A percentile compares a stretch with the other conserved stretches of the same genome.
Conservation (phyloP, 2,888 invertebrate species). For the Drosophila phalerata region DNA sequence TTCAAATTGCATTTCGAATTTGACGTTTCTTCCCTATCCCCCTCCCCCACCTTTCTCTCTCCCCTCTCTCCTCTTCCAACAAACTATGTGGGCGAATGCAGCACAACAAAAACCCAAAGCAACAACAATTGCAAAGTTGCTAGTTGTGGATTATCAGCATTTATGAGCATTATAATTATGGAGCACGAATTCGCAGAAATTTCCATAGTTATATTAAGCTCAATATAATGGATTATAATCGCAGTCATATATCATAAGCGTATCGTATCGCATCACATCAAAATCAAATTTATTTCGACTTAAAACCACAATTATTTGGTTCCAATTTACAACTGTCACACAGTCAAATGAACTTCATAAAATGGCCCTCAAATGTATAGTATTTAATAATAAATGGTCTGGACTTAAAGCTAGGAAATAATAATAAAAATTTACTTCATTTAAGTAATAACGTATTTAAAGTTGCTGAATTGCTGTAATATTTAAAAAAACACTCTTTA, state of each 20-base stretch:
- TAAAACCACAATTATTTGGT: conserved; percentile 14
- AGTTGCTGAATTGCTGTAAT: not conserved
- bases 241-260: conserved; percentile 14
- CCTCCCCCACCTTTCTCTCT: not conserved
- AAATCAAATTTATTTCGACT: conserved; percentile 13
- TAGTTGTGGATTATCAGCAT: not conserved
- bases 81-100: not conserved
- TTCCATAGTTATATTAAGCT: conserved; percentile 32
- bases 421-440: not conserved
- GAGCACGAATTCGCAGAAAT: conserved; percentile 5
- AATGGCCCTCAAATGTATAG: not conserved
- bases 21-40: conserved; percentile 10
- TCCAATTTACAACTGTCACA: conserved; percentile 6
- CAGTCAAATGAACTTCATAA: not conserved
- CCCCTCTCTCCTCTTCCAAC: too few relatives aligned
- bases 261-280: conserved; percentile 7
- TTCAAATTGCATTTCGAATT: conserved; percentile 33
- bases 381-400: not conserved
- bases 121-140: not conserved
- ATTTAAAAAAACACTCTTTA: not conserved
- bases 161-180: conserved; percentile 1
- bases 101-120: not conserved
- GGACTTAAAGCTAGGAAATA: not conserved
- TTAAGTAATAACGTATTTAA: not conserved
- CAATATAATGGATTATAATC: conserved; percentile 24